phyloP scores from a whole-genome alignment of 2,113 vertebrate genomes.

The Ochotona princeps region DNA sequence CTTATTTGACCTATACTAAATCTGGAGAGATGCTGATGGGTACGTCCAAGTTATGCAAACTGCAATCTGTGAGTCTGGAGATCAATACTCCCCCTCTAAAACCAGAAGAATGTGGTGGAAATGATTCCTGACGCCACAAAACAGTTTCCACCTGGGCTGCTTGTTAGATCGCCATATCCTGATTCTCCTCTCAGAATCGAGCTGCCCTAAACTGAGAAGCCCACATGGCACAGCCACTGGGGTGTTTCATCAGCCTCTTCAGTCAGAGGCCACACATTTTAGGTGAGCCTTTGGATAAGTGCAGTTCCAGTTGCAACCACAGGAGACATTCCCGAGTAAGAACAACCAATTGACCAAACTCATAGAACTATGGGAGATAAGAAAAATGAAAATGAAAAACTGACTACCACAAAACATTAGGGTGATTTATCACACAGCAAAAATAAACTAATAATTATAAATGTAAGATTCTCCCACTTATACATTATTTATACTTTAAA shows the following conservation, averaged over 20 bases:
- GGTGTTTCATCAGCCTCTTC: neutral
- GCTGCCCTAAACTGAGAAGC: neutral
- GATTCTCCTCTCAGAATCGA: neutral
- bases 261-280: neutral
- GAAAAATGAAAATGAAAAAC: neutral
- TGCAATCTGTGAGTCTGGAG: neutral
- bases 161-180: neutral
- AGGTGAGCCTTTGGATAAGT: neutral
- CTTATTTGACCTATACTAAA: neutral
- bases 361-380: neutral
- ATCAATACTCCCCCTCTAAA: neutral
- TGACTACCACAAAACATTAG: neutral
- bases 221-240: fast-evolving
- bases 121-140: neutral
- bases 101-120: neutral
- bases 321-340: neutral
- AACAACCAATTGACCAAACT: neutral
- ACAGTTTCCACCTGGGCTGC: neutral
- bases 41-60: neutral
- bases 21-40: neutral
- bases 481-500: slow-evolving; percentile 1
- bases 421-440: neutral
- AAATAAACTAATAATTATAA: neutral
- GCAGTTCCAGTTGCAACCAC: neutral
- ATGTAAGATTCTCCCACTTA: neutral